Evolutionary conservation across 2,113 vertebrate genomes (phyloP), one percentile per base, ranked within the genome.

Genomic region (pig (Sus scrofa)): DNA sequence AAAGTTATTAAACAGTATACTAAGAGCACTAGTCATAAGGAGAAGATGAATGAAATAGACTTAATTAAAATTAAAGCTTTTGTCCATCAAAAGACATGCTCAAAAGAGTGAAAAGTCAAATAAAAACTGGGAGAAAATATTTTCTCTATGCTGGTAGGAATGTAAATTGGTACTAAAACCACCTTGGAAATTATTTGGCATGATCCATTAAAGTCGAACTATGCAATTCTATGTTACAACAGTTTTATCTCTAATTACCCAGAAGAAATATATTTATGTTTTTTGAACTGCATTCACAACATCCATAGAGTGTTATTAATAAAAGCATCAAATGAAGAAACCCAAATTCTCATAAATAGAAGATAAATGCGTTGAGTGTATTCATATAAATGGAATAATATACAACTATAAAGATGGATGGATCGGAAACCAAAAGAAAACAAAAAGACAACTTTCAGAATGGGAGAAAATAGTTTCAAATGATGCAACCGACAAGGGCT

Each of bases 311-410:
- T 86, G 19, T 75, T 74, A 52, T 74, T 50, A 67, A 50, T 63
- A 74, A 50, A 39, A 67, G 27, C n/a, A 86, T 65, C 71, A 93
- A 44, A 50, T 93, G 82, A 86, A 75, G 60, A n/a, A 93, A 83
- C 2, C 32, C 15, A 65, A 22, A 84, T 78, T 15, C 12, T 84
- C 50, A 84, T 74, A 84, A 74, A 65, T 5, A 74, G 18, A 84
- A 74, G 27, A 44, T n/a, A 77, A 86, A 44, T 68, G 34, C 71
- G n/a, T 24, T 77, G 27, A 14, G 39, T 54, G n/a, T 62, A 58
- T 71, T 83, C 56, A 83, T 62, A 62, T n/a, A 71, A 19, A 83
- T 9, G 22, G 56, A 73, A n/a, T 71, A 83, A 32, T 52, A 62
- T 44, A 50, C 15, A 83, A 20, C 56, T 34, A 37, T 18, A 32